These are phyloP conservation scores for Zelleria hepariella DNA, from an alignment of 2,888 invertebrate species.

Conservation along the genomic window DNA sequence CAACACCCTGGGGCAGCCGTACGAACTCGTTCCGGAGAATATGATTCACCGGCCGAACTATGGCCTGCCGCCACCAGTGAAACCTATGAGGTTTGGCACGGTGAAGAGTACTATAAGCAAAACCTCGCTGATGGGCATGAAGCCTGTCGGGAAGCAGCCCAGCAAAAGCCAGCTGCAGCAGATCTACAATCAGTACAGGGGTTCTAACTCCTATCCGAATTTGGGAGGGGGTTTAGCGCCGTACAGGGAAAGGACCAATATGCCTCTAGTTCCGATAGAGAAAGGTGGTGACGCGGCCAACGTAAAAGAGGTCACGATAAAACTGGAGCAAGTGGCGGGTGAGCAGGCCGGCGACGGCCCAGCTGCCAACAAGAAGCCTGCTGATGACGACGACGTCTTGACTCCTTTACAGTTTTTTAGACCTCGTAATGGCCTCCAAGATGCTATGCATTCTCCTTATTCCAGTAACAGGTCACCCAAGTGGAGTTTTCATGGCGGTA, in stretches of 20 bases:
- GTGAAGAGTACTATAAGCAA: constrained; percentile 54
- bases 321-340: background rate
- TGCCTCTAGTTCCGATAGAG: background rate
- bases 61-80: constrained; percentile 24
- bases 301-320: background rate
- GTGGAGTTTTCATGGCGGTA: constrained; percentile 53
- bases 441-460: constrained; percentile 44
- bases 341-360: constrained; percentile 37
- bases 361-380: background rate
- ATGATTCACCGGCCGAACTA: constrained; percentile 28
- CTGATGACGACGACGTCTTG: background rate
- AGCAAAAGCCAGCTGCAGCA: constrained; percentile 51
- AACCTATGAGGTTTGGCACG: constrained; percentile 26
- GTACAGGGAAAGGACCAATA: background rate
- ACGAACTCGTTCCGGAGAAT: constrained; percentile 40
- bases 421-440: constrained; percentile 55
- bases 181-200: constrained; percentile 54
- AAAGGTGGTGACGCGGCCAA: background rate
- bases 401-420: constrained; percentile 14
- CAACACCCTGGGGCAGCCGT: constrained; percentile 57
- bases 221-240: background rate
- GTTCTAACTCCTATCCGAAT: constrained; percentile 17
- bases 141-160: constrained; percentile 23
- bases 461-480: constrained; percentile 27
- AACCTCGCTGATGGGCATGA: constrained; percentile 42